Percentiles rank a stretch among this genome's conserved stretches.
phyloP scores from a whole-genome alignment of 1,140 invertebrate species.

The Drosophila hydei region DNA sequence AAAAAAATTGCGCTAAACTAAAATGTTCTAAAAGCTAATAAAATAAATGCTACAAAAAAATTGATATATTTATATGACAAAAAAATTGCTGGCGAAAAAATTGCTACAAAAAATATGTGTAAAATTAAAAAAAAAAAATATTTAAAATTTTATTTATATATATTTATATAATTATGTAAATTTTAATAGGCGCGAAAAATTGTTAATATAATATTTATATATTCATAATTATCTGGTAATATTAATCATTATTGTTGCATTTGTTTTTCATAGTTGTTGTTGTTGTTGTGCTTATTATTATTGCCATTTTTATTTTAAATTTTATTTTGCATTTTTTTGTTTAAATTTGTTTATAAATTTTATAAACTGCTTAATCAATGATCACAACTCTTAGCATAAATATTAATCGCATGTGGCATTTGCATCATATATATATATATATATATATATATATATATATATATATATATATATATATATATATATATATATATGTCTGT shows the following conservation, averaged over 20 bases:
- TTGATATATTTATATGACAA: conserved; percentile 40
- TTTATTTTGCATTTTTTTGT: conserved; percentile 42
- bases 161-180: conserved; percentile 20
- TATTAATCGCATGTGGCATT: conserved; percentile 76
- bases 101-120: conserved; percentile 21
- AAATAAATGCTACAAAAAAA: conserved; percentile 74
- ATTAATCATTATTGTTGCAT: conserved; percentile 32
- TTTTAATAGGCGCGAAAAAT: conserved; percentile 56
- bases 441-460: conserved; percentile 33
- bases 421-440: conserved; percentile 54
- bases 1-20: conserved; percentile 76
- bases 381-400: conserved; percentile 84
- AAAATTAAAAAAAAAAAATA: conserved; percentile 44
- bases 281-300: conserved; percentile 28
- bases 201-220: conserved; percentile 52
- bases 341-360: conserved; percentile 52
- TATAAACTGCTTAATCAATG: conserved; percentile 83
- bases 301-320: conserved; percentile 35
- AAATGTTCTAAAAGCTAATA: conserved; percentile 50
- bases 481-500: conserved; percentile 50
- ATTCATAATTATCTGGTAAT: conserved; percentile 31
- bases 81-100: conserved; percentile 54
- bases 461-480: conserved; percentile 48
- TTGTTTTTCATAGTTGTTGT: conserved; percentile 26
- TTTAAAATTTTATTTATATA: conserved; percentile 34